Evolutionary conservation across 1,140 invertebrate genomes (phyloP).

Genomic region (Saccostrea cuccullata): DNA sequence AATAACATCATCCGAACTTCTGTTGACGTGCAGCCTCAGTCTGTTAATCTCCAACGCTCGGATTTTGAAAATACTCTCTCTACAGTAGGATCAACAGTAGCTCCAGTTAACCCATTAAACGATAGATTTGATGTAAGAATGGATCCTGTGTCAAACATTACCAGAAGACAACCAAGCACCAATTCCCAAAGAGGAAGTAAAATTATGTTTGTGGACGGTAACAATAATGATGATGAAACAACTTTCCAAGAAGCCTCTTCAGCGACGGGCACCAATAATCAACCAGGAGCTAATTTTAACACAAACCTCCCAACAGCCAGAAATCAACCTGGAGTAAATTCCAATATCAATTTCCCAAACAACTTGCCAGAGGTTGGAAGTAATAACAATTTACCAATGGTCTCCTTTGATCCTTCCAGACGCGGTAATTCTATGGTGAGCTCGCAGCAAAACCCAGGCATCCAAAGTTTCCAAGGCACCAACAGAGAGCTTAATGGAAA

Average conservation of each 20-base stretch:
- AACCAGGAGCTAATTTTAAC: neutral
- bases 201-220: constrained; percentile 8
- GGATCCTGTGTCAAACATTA: neutral
- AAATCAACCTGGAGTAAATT: neutral
- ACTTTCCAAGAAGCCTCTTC: neutral
- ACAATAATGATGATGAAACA: neutral
- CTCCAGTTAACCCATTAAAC: neutral
- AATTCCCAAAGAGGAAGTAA: constrained; percentile 6
- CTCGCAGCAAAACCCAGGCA: neutral
- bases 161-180: neutral
- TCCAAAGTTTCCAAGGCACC: neutral
- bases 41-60: neutral
- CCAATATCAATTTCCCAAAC: constrained; percentile 1
- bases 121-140: neutral
- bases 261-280: neutral
- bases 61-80: neutral
- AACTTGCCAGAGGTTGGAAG: neutral
- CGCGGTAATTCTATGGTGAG: neutral
- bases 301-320: neutral
- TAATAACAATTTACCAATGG: neutral
- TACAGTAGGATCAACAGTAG: neutral
- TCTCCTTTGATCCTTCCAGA: neutral
- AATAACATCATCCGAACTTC: neutral
- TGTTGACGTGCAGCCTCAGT: neutral
- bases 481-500: neutral